These are phyloP conservation scores for Shinisaurus crocodilurus DNA, from an alignment of 2,113 vertebrate genomes.

Conservation along the genomic window DNA sequence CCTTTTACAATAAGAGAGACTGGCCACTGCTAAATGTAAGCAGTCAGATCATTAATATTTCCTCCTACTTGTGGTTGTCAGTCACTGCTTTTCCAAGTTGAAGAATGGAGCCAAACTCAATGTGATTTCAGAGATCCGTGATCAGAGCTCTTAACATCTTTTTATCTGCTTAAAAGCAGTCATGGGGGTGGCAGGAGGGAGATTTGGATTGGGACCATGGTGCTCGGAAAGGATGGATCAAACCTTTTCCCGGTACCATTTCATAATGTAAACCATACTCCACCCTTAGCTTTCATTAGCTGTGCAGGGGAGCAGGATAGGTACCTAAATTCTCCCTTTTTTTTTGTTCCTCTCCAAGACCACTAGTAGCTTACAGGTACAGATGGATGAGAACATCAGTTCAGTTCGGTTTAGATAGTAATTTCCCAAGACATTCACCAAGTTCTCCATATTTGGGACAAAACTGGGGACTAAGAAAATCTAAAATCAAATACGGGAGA, in stretches of 20 bases:
- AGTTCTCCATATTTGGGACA: too few species aligned
- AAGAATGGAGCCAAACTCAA: background rate
- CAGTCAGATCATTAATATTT: background rate
- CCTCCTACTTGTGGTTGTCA: background rate
- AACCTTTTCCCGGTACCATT: background rate
- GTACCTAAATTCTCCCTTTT: background rate
- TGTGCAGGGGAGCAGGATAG: background rate
- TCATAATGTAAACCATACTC: background rate
- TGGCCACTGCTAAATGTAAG: conserved; percentile 6
- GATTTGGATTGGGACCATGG: background rate
- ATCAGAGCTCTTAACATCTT: background rate
- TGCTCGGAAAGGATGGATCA: background rate
- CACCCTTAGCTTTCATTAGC: background rate
- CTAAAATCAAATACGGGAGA: too few species aligned
- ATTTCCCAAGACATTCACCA: too few species aligned
- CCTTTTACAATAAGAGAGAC: background rate
- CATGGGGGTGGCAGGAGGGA: background rate
- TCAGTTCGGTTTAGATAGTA: too few species aligned
- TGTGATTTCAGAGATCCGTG: background rate
- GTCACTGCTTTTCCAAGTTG: background rate
- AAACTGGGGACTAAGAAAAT: too few species aligned
- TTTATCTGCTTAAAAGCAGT: background rate
- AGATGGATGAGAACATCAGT: too few species aligned
- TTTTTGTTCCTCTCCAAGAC: background rate
- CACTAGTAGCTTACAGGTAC: background rate